Base-by-base conservation (phyloP, 2,113 vertebrate species). In the Pithys albifrons region DNA sequence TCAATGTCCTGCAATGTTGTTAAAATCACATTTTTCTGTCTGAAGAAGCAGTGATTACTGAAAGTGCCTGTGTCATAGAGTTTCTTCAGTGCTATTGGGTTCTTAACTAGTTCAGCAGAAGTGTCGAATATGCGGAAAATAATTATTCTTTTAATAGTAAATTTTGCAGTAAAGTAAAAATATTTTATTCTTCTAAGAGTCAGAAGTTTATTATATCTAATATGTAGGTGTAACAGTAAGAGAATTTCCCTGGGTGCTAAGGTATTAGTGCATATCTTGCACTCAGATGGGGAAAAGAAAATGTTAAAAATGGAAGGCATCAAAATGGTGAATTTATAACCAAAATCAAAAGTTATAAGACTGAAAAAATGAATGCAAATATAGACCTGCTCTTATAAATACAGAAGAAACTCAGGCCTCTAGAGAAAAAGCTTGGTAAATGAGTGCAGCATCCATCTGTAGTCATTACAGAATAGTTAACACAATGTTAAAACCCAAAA, bases 361-460 rank as follows among this genome's bases (percentile, higher is more conserved):
- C 55, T 80, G 62, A 85, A 79, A 97, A 85, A 46, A 3, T 31
- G 46, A 93, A 84, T 81, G 76, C 48, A 91, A 89, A 81, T 86
- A 71, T 10, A 24, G 73, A 64, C 24, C 48, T 78, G 6, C 51
- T 77, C 23, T 67, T 89, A 88, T 3, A 92, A 93, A 94, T 83
- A 80, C 4, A 92, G 57, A 84, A 72, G 24, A 74, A 92, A 84
- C 35, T 87, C 19, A 4, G 35, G 11, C 69, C 65, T 67, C 76
- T 75, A 65, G 83, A 89, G 89, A 92, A 71, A 4, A 81, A 81
- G 48, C 57, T 84, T 85, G 52, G 33, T 65, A 91, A 95, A 84
- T 87, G 43, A 67, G 52, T 85, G 35, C 86, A 69, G 31, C 65
- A 81, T 81, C 73, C 52, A 41, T 91, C 89, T 93, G 69, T 81